Percentiles rank a stretch among this genome's conserved stretches.
phyloP scores from a whole-genome alignment of 2,888 invertebrate species.

The Thecocarcelia acutangulata region DNA sequence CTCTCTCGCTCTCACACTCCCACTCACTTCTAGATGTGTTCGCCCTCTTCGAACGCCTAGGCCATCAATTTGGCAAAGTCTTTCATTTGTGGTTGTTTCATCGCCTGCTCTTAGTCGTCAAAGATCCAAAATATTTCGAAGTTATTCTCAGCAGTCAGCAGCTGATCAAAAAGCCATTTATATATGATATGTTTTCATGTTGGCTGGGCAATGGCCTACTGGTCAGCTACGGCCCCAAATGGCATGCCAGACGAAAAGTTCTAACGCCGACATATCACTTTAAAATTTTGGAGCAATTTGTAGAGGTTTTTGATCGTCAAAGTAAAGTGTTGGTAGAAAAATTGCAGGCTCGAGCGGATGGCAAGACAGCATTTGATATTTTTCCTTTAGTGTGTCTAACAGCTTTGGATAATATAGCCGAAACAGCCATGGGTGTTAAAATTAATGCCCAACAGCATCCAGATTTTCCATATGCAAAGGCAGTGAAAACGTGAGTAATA shows the following conservation, averaged over 20 bases:
- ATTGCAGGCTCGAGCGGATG: conserved; percentile 79
- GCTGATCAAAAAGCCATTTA: conserved; percentile 49
- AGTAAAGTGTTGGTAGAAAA: conserved; percentile 83
- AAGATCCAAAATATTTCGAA: conserved; percentile 65
- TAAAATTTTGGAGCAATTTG: conserved; percentile 84
- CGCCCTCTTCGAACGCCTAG: conserved; percentile 28
- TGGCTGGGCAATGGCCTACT: conserved; percentile 67
- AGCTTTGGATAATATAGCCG: conserved; percentile 65
- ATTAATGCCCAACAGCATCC: conserved; percentile 81
- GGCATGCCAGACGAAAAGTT: conserved; percentile 63
- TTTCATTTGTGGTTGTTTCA: conserved; percentile 60
- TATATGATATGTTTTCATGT: conserved; percentile 49
- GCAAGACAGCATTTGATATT: conserved; percentile 76
- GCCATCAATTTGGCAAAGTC: conserved; percentile 55
- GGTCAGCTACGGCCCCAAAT: conserved; percentile 60
- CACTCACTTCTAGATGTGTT: conserved; percentile 65
- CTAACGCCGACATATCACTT: conserved; percentile 66
- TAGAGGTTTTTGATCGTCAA: conserved; percentile 86
- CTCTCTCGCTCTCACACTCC: neutral
- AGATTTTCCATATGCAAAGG: conserved; percentile 86
- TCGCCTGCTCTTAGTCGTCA: conserved; percentile 33
- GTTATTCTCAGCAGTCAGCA: conserved; percentile 57
- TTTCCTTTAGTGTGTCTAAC: conserved; percentile 80
- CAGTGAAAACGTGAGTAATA: conserved; percentile 84
- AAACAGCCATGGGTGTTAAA: conserved; percentile 74